These are phyloP conservation scores for Augiades crinisus DNA, from an alignment of 2,888 invertebrate species.

Conservation along the genomic window DNA sequence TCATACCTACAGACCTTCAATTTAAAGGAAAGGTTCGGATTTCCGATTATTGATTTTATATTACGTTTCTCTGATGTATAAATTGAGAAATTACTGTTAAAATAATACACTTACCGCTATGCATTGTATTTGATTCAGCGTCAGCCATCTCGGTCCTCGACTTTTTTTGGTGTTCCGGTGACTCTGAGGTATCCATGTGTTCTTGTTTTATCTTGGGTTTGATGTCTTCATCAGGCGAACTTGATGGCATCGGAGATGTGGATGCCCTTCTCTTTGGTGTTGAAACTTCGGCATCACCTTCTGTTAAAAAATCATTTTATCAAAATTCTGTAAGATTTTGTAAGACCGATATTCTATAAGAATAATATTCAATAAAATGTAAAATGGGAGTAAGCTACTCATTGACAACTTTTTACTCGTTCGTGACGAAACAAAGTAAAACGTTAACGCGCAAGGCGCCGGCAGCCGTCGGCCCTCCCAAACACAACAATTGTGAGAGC, in stretches of 20 bases:
- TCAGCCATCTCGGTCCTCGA: conserved; percentile 91
- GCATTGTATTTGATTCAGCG: conserved; percentile 94
- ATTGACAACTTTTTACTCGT: conserved; percentile 14
- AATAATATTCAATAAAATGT: too few relatives aligned
- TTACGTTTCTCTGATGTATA: too few relatives aligned
- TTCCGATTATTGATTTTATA: too few relatives aligned
- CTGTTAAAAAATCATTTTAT: conserved; percentile 39
- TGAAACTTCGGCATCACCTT: conserved; percentile 78
- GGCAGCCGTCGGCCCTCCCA: conserved; percentile 28
- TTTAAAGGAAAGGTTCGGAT: too few relatives aligned
- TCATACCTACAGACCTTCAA: too few relatives aligned
- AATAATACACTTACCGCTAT: conserved; percentile 91
- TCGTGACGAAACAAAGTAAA: conserved; percentile 22
- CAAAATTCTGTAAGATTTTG: too few relatives aligned
- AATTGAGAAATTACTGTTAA: too few relatives aligned
- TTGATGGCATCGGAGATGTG: conserved; percentile 76
- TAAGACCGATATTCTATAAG: too few relatives aligned
- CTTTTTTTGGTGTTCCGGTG: conserved; percentile 86
- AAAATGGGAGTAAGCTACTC: too few relatives aligned
- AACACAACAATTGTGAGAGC: conserved; percentile 62
- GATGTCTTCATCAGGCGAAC: conserved; percentile 76
- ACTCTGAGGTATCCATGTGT: conserved; percentile 84
- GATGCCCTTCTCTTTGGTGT: conserved; percentile 84
- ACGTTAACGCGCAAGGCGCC: conserved; percentile 24
- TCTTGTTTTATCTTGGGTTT: conserved; percentile 85